A percentile compares a stretch with the other conserved stretches of the same genome.
phyloP scores from a whole-genome alignment of 2,113 vertebrate genomes.

The Sterna hirundo region DNA sequence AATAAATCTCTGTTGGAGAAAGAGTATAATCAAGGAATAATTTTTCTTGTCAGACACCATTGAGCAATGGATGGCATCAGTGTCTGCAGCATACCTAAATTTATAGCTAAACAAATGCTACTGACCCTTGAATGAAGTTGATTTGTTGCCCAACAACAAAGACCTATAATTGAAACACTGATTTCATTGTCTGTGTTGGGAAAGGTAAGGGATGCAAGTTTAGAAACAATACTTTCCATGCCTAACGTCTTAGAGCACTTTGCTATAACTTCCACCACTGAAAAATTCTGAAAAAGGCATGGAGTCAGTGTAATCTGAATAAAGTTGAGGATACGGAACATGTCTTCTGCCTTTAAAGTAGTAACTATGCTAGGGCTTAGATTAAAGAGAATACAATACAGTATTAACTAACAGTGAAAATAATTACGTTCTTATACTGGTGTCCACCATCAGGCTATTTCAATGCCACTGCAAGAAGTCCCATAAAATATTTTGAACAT shows the following conservation, averaged over 20 bases:
- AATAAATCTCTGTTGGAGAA: conserved; percentile 53
- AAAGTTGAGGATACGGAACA: background rate
- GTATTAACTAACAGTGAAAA: background rate
- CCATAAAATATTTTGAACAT: background rate
- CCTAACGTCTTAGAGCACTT: conserved; percentile 16
- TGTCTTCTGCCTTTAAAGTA: background rate
- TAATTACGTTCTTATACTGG: background rate
- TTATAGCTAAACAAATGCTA: conserved; percentile 68
- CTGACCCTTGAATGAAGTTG: conserved; percentile 60
- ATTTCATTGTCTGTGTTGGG: conserved; percentile 60
- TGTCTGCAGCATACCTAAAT: conserved; percentile 34
- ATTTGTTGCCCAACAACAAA: conserved; percentile 57
- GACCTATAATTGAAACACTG: conserved; percentile 72
- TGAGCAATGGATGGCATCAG: background rate
- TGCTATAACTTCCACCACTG: conserved; percentile 10
- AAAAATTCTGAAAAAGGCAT: background rate
- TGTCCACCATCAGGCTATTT: background rate
- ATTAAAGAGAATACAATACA: background rate
- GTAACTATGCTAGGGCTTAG: background rate
- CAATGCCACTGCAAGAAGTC: background rate
- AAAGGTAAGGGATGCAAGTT: conserved; percentile 46
- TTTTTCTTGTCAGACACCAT: conserved; percentile 9
- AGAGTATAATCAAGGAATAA: background rate
- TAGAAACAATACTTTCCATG: conserved; percentile 60
- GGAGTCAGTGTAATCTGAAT: background rate